Percentiles rank a stretch among this genome's conserved stretches.
These are phyloP conservation scores for Apamea crenata DNA, from an alignment of 2,888 invertebrate genomes.

Conservation along the genomic window DNA sequence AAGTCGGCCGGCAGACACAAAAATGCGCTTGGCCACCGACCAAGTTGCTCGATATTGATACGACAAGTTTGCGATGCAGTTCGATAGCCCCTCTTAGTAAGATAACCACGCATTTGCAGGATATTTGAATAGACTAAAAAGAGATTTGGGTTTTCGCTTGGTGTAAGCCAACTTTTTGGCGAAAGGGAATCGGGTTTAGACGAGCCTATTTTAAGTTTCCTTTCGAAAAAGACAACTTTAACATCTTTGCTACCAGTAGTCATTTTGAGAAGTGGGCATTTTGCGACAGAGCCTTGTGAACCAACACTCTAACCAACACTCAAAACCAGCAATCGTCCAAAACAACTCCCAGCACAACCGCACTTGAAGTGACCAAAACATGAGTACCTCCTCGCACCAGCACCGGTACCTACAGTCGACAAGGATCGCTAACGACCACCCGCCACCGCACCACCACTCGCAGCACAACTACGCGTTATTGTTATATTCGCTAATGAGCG, in stretches of 20 bases:
- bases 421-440: slow-evolving; percentile 52
- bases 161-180: not conserved
- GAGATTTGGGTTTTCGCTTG: not conserved
- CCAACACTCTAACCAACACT: not conserved
- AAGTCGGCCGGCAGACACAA: slow-evolving; percentile 43
- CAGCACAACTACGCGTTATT: slow-evolving; percentile 49
- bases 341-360: not conserved
- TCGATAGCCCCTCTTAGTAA: slow-evolving; percentile 43
- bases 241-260: no score
- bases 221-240: not conserved
- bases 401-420: slow-evolving; percentile 21
- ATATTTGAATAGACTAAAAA: slow-evolving; percentile 18
- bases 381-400: not conserved
- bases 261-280: no score
- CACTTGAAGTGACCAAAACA: slow-evolving; percentile 5
- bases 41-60: slow-evolving; percentile 63
- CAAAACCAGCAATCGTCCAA: not conserved
- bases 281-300: not conserved
- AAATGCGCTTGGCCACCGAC: slow-evolving; percentile 62
- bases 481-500: slow-evolving; percentile 61
- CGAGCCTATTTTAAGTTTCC: not conserved
- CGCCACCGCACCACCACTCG: not conserved
- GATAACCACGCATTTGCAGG: slow-evolving; percentile 42
- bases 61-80: slow-evolving; percentile 59
- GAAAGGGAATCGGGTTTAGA: not conserved